These are phyloP conservation scores for Diabrotica undecimpunctata DNA, from an alignment of 1,140 invertebrate genomes.

Conservation along the genomic window DNA sequence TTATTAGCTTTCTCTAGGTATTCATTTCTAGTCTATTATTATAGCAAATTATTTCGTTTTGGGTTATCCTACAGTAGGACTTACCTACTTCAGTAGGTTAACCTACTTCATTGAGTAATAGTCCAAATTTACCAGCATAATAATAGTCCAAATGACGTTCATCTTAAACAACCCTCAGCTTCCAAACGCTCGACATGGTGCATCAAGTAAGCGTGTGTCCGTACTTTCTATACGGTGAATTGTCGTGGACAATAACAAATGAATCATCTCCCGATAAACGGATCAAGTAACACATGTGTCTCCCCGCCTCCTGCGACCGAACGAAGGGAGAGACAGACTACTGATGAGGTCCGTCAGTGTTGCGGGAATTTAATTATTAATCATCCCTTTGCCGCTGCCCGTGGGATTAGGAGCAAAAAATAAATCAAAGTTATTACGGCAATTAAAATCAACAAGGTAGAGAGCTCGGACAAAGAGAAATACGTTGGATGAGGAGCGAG, in stretches of 20 bases:
- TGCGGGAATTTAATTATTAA: conserved; percentile 1
- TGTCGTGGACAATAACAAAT: conserved; percentile 40
- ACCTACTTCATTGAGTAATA: too few species aligned
- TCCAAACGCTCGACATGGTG: neutral
- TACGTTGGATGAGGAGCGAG: too few species aligned
- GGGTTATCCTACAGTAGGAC: too few species aligned
- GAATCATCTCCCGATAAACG: conserved; percentile 42
- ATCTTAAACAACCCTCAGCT: neutral
- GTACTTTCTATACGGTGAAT: conserved; percentile 25
- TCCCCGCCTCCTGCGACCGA: conserved; percentile 1
- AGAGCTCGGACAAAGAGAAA: too few species aligned
- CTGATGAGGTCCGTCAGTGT: neutral
- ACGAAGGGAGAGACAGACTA: neutral
- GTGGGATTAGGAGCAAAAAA: neutral
- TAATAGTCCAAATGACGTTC: neutral
- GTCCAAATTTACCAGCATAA: neutral
- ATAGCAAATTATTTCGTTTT: too few species aligned
- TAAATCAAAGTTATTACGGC: too few species aligned
- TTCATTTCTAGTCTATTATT: too few species aligned
- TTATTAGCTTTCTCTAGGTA: too few species aligned
- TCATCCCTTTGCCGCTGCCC: neutral
- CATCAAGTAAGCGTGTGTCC: conserved; percentile 4
- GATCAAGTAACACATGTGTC: conserved; percentile 41
- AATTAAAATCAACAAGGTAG: too few species aligned
- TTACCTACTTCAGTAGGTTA: too few species aligned